Evolutionary conservation across 2,888 invertebrate species (phyloP).

Genomic region (Dynastes grantii): DNA sequence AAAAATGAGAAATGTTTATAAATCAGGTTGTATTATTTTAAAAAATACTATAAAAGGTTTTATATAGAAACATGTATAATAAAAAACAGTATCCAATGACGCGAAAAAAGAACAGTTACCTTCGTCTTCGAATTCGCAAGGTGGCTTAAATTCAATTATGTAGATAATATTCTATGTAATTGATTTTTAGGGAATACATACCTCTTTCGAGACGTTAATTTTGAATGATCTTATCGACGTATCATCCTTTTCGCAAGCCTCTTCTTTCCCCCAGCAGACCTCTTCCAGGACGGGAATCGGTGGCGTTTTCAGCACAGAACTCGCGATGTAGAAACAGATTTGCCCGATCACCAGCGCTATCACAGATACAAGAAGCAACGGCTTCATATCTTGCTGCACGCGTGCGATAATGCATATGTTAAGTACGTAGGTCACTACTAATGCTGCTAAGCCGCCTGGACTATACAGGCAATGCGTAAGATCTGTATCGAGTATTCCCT

Average conservation of each 20-base stretch:
- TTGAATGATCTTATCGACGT: constrained; percentile 73
- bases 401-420: constrained; percentile 2
- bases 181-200: constrained; percentile 62
- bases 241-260: constrained; percentile 70
- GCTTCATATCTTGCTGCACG: neutral
- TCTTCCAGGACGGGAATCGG: constrained; percentile 43
- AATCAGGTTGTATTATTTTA: too few relatives aligned
- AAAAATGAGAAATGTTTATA: too few relatives aligned
- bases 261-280: constrained; percentile 74
- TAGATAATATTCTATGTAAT: too few relatives aligned
- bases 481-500: constrained; percentile 4
- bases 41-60: too few relatives aligned
- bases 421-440: neutral
- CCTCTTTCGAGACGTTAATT: constrained; percentile 74
- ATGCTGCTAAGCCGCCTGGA: too few relatives aligned
- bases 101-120: too few relatives aligned
- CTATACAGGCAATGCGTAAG: neutral
- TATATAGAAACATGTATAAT: too few relatives aligned
- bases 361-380: constrained; percentile 9
- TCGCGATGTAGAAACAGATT: neutral
- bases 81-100: too few relatives aligned
- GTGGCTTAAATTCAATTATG: too few relatives aligned
- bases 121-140: too few relatives aligned
- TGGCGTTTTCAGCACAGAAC: neutral
- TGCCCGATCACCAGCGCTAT: constrained; percentile 9